Conservation (phyloP, 1,140 invertebrate species). For the Leptinotarsa defecta region DNA sequence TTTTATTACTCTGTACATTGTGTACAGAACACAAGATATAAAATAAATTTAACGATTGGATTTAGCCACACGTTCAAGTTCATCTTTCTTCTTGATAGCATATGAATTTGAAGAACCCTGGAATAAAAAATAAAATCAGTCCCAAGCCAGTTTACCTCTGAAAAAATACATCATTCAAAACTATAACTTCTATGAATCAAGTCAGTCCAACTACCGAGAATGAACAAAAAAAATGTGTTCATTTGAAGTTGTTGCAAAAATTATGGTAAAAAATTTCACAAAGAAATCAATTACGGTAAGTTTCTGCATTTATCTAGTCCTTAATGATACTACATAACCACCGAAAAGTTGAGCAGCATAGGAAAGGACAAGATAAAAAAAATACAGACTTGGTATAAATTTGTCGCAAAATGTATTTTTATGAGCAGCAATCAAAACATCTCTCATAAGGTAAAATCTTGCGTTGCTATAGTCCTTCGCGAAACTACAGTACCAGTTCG, state of each 20-base stretch:
- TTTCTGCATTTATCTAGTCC: constrained; percentile 12
- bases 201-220: not conserved
- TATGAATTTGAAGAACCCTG: constrained; percentile 98
- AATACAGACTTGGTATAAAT: constrained; percentile 11
- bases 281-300: constrained; percentile 9
- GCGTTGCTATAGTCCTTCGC: constrained; percentile 47
- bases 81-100: constrained; percentile 99
- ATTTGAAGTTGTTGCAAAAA: constrained; percentile 6
- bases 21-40: constrained; percentile 25
- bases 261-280: constrained; percentile 23
- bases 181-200: too few species aligned
- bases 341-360: constrained; percentile 1
- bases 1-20: constrained; percentile 36
- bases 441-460: constrained; percentile 19
- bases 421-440: not conserved
- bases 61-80: constrained; percentile 99
- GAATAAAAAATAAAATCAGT: constrained; percentile 48
- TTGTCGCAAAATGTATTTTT: constrained; percentile 22
- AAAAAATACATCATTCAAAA: too few species aligned
- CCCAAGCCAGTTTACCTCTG: too few species aligned
- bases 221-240: not conserved
- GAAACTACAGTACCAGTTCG: constrained; percentile 45
- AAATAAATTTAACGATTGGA: constrained; percentile 92
- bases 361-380: constrained; percentile 10
- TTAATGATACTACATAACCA: constrained; percentile 7